Conservation (phyloP, 2,888 invertebrate genomes). For the Habroteleia sp. region DNA sequence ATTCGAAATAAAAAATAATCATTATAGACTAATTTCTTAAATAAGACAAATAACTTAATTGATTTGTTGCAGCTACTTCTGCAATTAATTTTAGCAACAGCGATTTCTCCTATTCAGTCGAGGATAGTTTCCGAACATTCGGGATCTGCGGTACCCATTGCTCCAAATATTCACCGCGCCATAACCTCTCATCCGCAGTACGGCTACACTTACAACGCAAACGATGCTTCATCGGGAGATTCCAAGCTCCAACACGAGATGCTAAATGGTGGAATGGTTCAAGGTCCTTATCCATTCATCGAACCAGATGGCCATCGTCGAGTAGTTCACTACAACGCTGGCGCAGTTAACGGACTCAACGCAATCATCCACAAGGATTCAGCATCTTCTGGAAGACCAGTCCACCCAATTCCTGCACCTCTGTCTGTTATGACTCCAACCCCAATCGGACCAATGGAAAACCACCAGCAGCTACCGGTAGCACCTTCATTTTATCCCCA, state of each 20-base stretch:
- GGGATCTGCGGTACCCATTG: not conserved
- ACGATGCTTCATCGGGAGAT: constrained; percentile 16
- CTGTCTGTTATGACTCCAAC: not conserved
- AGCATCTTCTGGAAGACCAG: not conserved
- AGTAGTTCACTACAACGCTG: constrained; percentile 69
- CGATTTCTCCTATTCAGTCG: constrained; percentile 1
- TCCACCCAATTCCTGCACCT: not conserved
- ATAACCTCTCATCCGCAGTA: constrained; percentile 29
- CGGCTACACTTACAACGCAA: constrained; percentile 39
- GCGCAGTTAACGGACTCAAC: constrained; percentile 64
- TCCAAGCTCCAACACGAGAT: constrained; percentile 17
- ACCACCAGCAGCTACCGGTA: constrained; percentile 14
- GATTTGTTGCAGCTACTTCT: constrained; percentile 26
- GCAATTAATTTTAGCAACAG: constrained; percentile 5
- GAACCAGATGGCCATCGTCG: constrained; percentile 69
- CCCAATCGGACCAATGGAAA: not conserved
- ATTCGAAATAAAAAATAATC: too few species aligned
- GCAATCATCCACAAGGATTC: constrained; percentile 56
- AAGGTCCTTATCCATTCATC: constrained; percentile 43
- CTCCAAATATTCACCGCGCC: constrained; percentile 1
- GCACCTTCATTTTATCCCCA: constrained; percentile 40
- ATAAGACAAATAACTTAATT: too few species aligned
- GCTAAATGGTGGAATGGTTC: not conserved
- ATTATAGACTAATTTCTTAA: too few species aligned
- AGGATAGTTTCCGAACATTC: constrained; percentile 23